Base-by-base conservation (phyloP, 2,888 invertebrate species). In the Zaprionus bogoriensis region DNA sequence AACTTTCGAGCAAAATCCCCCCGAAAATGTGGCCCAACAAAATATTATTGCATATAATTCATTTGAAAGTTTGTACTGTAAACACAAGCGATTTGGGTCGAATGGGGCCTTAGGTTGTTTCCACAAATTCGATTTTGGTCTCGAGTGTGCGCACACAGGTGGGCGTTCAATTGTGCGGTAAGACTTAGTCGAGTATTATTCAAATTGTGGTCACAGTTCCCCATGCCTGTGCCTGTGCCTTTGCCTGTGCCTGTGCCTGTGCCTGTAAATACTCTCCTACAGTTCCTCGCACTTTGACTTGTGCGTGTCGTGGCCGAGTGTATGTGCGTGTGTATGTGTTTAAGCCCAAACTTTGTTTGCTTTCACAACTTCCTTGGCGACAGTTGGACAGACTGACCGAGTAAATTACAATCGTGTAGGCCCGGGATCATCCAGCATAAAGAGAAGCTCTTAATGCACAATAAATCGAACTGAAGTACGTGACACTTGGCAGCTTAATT, bases 401-500 rank as follows among this genome's bases (percentile, higher is more conserved):
- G 30, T 65, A 46, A 58, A 54, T 58, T 25, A 44, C 47, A 44
- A 54, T 38, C 27, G 23, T n/a, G 14, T 28, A 23, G 28, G 51
- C 20, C 23, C 3, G 25, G 9, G 45, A 17, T 36, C 25, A 7
- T n/a, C 6, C 1, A 7, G 7, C n/a, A 50, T 12, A 22, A 38
- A 30, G 32, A 46, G 32, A 36, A 46, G 47, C 61, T 45, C 67
- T 45, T 64, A 65, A 71, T 72, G 66, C 67, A 60, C 38, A 66
- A 63, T 62, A 82, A 71, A 74, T 78, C 71, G 86, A 85, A 64
- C 55, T 58, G 14, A 48, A 63, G 61, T 71, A 74, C 79, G 66
- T 82, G 78, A 67, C 71, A 77, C 65, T 81, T 78, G 54, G 57
- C 58, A 66, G 65, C 63, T 74, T 79, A 79, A 79, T 79, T 82